These are phyloP conservation scores for Cerceris rybyensis DNA, from an alignment of 2,888 invertebrate genomes.

Conservation along the genomic window DNA sequence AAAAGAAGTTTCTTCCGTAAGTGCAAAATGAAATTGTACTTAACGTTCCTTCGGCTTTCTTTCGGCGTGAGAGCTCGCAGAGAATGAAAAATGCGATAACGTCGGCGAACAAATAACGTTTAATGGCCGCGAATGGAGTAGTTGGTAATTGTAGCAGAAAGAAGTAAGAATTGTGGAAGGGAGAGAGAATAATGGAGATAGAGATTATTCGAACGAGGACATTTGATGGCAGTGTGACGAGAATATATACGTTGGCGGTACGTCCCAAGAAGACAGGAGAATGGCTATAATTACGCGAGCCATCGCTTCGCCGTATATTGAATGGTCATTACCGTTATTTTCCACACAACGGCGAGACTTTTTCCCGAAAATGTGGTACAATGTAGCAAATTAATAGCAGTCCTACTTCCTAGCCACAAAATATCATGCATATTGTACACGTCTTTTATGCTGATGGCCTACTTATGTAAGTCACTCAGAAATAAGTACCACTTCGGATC, in stretches of 20 bases:
- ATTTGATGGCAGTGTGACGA: constrained; percentile 36
- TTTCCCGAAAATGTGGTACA: not conserved
- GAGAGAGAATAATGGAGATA: not conserved
- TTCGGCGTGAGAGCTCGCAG: too few relatives aligned
- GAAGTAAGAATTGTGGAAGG: not conserved
- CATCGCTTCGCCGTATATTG: constrained; percentile 2
- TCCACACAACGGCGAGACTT: not conserved
- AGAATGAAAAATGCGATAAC: too few relatives aligned
- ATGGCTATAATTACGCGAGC: constrained; percentile 37
- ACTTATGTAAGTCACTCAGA: constrained; percentile 2
- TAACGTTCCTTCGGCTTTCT: too few relatives aligned
- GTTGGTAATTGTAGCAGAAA: not conserved
- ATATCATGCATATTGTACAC: constrained; percentile 6
- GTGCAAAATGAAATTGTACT: too few relatives aligned
- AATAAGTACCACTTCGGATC: constrained; percentile 8
- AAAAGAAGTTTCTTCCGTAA: too few relatives aligned
- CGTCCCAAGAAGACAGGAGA: constrained; percentile 7
- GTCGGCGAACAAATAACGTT: not conserved
- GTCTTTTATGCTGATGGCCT: constrained; percentile 24
- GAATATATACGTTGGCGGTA: constrained; percentile 32
- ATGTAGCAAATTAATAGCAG: constrained; percentile 32
- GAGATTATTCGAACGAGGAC: constrained; percentile 28
- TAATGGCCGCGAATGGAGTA: not conserved
- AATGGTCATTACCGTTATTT: constrained; percentile 23
- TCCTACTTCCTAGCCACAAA: constrained; percentile 9